Base-by-base conservation (phyloP, 2,113 vertebrate genomes). In the Shinisaurus crocodilurus region DNA sequence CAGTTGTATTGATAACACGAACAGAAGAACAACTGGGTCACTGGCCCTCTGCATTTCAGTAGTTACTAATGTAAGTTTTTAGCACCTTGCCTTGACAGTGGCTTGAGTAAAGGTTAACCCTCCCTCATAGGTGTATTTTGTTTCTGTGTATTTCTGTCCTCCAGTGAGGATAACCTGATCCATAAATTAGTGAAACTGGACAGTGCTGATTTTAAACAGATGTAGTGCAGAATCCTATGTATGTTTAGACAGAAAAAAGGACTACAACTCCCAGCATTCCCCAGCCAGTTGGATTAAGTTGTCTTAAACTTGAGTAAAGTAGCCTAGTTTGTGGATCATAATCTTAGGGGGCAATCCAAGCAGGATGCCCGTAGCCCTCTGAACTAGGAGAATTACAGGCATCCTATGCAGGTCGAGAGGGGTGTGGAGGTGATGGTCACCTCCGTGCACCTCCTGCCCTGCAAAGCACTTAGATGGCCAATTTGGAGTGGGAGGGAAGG, bases 1-100 rank as follows among this genome's bases (percentile, higher is more conserved):
- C 54, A 90, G 65, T 69, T 88, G 1, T 50, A 86, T 84, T 91
- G 89, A 76, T 90, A 88, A 89, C 50, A 50, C 82, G 5, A 87
- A 18, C 6, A 74, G 29, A 80, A 63, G 20, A 76, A 54, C 85
- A 70, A 37, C 40, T 90, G 40, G 3, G 48, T 87, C 57, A 29
- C 37, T 84, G n/a, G 81, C 70, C 12, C 29, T 0, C 0, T 18
- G 90, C 23, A 91, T 83, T 85, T 90, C 69, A 85, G 16, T 1
- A 2, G 10, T 15, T 87, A 83, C n/a, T 43, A 87, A 92, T 94
- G 57, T 3, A 1, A 3, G 27, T 74, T 74, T 85, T 50, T 48
- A 70, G 60, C 20, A 10, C 9, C 7, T 86, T 63, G 18, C 88
- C 50, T 5, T 88, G 32, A 72, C 77, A 37, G 23, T 77, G 37